phyloP scores from a whole-genome alignment of 2,888 invertebrate genomes.

The Tachina fera region DNA sequence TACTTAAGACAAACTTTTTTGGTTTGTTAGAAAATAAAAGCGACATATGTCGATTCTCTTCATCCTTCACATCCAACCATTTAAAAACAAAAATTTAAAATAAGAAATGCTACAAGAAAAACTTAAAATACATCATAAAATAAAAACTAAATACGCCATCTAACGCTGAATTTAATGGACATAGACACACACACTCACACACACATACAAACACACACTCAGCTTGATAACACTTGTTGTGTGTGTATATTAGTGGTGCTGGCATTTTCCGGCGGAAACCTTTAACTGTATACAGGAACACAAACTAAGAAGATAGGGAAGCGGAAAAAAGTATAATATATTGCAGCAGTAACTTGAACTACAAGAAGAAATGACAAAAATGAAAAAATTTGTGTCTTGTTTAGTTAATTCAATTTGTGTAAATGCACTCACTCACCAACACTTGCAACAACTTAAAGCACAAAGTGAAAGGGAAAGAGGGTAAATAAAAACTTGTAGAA shows the following conservation, averaged over 20 bases:
- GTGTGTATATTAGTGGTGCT: neutral
- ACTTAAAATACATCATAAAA: neutral
- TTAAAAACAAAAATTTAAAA: neutral
- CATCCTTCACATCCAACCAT: too few relatives aligned
- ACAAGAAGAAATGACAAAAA: constrained; percentile 48
- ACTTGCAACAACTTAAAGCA: constrained; percentile 1
- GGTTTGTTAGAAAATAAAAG: too few relatives aligned
- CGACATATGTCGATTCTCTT: too few relatives aligned
- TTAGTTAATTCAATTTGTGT: constrained; percentile 60
- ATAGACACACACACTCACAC: too few relatives aligned
- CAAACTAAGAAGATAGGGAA: constrained; percentile 18
- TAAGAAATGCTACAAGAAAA: neutral
- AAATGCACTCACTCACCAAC: constrained; percentile 36
- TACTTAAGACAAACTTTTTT: too few relatives aligned
- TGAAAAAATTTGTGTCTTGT: constrained; percentile 49
- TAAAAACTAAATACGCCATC: neutral
- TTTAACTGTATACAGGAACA: constrained; percentile 33
- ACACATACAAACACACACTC: neutral
- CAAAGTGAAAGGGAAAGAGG: neutral
- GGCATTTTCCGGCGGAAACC: constrained; percentile 42
- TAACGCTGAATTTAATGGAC: neutral
- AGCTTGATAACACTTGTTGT: neutral
- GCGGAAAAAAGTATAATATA: constrained; percentile 14
- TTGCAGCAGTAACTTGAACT: constrained; percentile 18
- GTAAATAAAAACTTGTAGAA: neutral